Percentiles rank a stretch among this genome's conserved stretches.
These are phyloP conservation scores for Stratiomys singularior DNA, from an alignment of 2,888 invertebrate species.

Conservation along the genomic window DNA sequence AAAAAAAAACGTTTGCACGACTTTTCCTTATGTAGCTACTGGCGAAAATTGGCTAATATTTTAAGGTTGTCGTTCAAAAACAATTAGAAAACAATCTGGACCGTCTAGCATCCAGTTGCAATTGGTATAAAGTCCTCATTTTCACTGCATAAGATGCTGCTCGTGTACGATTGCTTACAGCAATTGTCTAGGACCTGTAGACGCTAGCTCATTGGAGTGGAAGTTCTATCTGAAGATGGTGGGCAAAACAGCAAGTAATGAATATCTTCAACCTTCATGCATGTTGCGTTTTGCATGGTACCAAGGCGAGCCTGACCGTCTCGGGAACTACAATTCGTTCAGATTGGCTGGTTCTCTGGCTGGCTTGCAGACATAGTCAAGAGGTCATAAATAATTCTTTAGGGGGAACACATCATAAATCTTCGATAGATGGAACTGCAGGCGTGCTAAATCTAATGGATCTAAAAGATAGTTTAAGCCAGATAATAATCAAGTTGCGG, in stretches of 20 bases:
- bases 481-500: slow-evolving; percentile 27
- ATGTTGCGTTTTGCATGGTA: neutral
- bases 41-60: too few relatives aligned
- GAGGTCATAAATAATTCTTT: slow-evolving; percentile 23
- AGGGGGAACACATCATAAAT: slow-evolving; percentile 14
- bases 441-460: slow-evolving; percentile 22
- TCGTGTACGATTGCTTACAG: too few relatives aligned
- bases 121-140: too few relatives aligned
- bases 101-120: too few relatives aligned
- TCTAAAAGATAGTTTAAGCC: slow-evolving; percentile 30
- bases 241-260: neutral
- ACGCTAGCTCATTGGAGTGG: neutral
- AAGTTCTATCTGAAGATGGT: neutral
- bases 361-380: neutral
- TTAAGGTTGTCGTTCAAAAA: too few relatives aligned
- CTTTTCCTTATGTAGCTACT: too few relatives aligned
- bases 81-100: too few relatives aligned
- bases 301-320: neutral
- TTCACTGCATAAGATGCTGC: too few relatives aligned
- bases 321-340: neutral
- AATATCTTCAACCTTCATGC: slow-evolving; percentile 13
- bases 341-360: neutral
- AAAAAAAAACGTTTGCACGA: too few relatives aligned
- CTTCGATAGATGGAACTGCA: slow-evolving; percentile 5
- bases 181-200: too few relatives aligned